Base-by-base conservation (phyloP, 2,888 invertebrate genomes). In the Diplolepis rosae region DNA sequence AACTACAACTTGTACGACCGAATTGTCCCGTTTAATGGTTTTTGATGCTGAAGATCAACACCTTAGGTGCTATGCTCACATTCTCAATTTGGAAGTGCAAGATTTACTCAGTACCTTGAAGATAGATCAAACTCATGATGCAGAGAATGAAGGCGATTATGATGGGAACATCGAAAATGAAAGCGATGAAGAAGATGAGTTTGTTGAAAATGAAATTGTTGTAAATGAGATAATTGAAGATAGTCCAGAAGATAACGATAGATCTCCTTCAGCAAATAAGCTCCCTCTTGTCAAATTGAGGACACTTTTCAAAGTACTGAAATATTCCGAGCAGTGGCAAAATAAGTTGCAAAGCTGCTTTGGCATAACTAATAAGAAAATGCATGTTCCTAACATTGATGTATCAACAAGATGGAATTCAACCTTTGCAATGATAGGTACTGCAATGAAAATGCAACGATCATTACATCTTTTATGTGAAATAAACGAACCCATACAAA, bases 21-120 rank as follows among this genome's bases (percentile, higher is more conserved):
- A 70, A 28, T 22, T 66, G 4, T 39, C 65, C 6, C n/a, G n/a
- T 27, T 0, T 42, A 24, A 35, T 45, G 24, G n/a, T 9, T 35
- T 28, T 79, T 70, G 73, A 79, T 74, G 22, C 65, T 39, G 71
- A 75, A 65, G 42, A 82, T 70, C 72, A 77, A 42, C 82, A 83
- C 77, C 84, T 83, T 69, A 72, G 80, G 9, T 83, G 82, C 65
- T 75, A 81, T 56, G 78, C 77, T 3, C 82, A 84, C 56, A 78
- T 83, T 45, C 30, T 82, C 48, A 83, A 84, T 68, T 66, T 82
- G 11, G 81, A 66, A 7, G 81, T 82, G 22, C 77, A 83, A 72
- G 81, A 82, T 68, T 52, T 71, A 24, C 45, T 77, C 30, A 72
- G 70, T 65, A 39, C 28, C 27, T 24, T 76, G 45, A 69, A 68